Evolutionary conservation across 2,797 vertebrate genomes (phyloP), one percentile per base, ranked within the genome.

Genomic region (Melanotaenia pygmaea): DNA sequence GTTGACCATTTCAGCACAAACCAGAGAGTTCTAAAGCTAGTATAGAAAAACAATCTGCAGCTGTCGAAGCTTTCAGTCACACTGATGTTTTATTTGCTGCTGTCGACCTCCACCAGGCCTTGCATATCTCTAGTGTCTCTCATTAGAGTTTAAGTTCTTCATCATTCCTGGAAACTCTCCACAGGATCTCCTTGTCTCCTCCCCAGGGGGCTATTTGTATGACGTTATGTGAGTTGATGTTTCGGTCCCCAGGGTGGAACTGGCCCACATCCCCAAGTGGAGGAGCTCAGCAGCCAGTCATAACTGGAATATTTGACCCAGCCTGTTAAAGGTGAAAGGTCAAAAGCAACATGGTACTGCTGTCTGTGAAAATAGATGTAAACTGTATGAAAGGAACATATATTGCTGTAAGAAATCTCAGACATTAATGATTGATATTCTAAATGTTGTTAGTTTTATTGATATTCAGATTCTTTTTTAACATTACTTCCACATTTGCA

Each of bases 401-500:
- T 92, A 88, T 89, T 89, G 86, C 84, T 89, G 85, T 78, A 84
- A 89, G 80, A 85, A 87, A 74, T 90, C 80, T 83, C 67, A 85
- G 85, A 82, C 45, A 80, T 91, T 87, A 83, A 87, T 91, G 70
- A 93, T 90, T 90, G 86, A 85, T 90, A 89, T 91, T 86, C 89
- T 93, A 89, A 88, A 82, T 93, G 92, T 94, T 86, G 89, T 90
- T 92, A 92, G 89, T 80, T 93, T 82, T 93, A 86, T 91, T 89
- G 81, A 90, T 91, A 91, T 92, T 78, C 66, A 76, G 71, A 85
- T 91, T 91, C 63, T 93, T 93, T 94, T 91, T 91, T 91, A 91
- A 91, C 86, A 84, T 86, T 81, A 81, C 74, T 78, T 88, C 76
- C 82, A 86, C 86, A 74, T 85, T 84, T 80, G 88, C 80, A 82